Evolutionary conservation across 2,888 invertebrate genomes (phyloP).

Genomic region (Pristionchus arcanus): DNA sequence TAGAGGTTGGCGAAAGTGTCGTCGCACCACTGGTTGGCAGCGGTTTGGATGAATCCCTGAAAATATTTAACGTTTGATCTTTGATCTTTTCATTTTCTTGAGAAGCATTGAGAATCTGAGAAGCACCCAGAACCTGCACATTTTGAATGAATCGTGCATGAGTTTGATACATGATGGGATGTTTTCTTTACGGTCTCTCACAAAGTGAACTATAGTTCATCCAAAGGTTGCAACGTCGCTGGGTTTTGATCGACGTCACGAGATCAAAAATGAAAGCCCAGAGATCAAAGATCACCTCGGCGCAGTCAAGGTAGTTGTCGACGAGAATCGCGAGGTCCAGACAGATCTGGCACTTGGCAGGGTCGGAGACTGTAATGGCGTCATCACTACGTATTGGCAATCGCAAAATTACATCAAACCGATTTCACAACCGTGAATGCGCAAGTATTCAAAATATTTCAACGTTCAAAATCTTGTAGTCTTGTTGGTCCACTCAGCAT

Average conservation of each 20-base stretch:
- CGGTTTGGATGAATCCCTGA: conserved; percentile 14
- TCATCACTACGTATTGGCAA: background rate
- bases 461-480: background rate
- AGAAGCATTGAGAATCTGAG: too few species aligned
- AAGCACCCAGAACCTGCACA: too few species aligned
- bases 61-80: background rate
- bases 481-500: background rate
- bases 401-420: too few species aligned
- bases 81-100: too few species aligned
- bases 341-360: conserved; percentile 85
- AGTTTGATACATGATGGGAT: too few species aligned
- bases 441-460: background rate
- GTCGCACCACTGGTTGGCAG: conserved; percentile 22
- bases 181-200: too few species aligned
- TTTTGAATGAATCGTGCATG: too few species aligned
- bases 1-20: background rate
- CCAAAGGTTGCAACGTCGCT: too few species aligned
- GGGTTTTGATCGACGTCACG: background rate
- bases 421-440: too few species aligned
- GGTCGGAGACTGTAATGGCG: conserved; percentile 17
- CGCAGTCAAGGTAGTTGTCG: conserved; percentile 89
- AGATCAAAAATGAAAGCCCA: conserved; percentile 18
- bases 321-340: conserved; percentile 85
- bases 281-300: conserved; percentile 3
- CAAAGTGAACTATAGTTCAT: too few species aligned